Percentiles rank a stretch among this genome's conserved stretches.
These are phyloP conservation scores for Xenops minutus DNA, from an alignment of 2,797 vertebrate species.

Conservation along the genomic window DNA sequence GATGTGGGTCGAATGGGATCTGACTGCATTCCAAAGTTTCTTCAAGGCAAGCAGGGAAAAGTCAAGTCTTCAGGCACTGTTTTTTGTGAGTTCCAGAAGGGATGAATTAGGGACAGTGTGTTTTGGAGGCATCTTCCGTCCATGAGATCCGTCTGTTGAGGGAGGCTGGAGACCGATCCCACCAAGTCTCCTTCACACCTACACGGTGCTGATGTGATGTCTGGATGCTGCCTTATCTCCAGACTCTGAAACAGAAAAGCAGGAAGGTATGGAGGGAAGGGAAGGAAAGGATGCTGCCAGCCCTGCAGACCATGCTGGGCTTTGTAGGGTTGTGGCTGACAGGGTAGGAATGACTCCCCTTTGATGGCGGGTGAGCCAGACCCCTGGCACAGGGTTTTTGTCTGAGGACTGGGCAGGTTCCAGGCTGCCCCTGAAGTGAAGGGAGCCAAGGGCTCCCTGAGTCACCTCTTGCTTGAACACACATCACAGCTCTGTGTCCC, in stretches of 20 bases:
- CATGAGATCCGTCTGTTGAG: accelerated
- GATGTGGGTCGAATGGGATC: not conserved
- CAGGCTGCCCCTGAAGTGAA: not conserved
- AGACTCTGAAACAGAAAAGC: not conserved
- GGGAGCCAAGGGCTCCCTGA: accelerated
- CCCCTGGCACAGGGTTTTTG: accelerated
- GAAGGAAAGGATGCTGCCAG: not conserved
- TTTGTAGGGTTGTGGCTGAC: not conserved
- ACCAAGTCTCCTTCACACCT: not conserved
- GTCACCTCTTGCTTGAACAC: not conserved
- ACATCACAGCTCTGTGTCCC: not conserved
- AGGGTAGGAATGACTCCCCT: not conserved
- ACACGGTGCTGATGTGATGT: accelerated
- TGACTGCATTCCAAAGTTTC: not conserved
- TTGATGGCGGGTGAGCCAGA: not conserved
- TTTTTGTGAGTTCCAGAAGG: not conserved
- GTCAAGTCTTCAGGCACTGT: not conserved
- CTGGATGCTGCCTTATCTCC: not conserved
- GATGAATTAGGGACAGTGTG: not conserved
- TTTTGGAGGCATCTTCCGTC: not conserved
- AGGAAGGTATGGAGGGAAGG: not conserved
- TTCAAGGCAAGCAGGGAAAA: not conserved
- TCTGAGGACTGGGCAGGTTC: accelerated
- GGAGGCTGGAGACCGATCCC: not conserved
- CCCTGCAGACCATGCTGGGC: not conserved